Evolutionary conservation across 2,888 invertebrate species (phyloP).

Genomic region (Masnerella sp.): DNA sequence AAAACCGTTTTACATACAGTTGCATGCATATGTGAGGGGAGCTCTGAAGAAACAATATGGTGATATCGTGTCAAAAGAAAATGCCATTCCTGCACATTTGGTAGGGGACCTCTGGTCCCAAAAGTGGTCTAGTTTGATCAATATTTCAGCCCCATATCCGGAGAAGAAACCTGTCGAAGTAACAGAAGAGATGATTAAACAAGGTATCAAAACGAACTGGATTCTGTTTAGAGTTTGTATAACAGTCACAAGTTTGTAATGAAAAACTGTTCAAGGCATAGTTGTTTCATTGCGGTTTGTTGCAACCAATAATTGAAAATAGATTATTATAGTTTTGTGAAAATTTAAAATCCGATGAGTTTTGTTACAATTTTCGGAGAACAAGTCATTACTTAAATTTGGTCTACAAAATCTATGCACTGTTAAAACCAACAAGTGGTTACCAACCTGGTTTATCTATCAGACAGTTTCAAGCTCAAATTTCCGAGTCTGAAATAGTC

Average conservation of each 20-base stretch:
- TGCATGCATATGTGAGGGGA: conserved; percentile 80
- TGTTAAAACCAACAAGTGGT: too few relatives aligned
- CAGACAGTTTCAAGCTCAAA: too few relatives aligned
- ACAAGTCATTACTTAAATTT: too few relatives aligned
- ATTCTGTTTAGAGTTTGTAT: background rate
- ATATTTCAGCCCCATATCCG: conserved; percentile 86
- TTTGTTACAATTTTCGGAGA: too few relatives aligned
- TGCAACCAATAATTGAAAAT: too few relatives aligned
- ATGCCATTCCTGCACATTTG: conserved; percentile 76
- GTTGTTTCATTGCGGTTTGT: too few relatives aligned
- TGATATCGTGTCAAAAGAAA: conserved; percentile 71
- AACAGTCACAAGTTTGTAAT: too few relatives aligned
- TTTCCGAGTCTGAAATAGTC: too few relatives aligned
- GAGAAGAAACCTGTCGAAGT: conserved; percentile 85
- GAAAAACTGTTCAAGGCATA: conserved; percentile 3
- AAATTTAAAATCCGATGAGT: too few relatives aligned
- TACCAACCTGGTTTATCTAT: too few relatives aligned
- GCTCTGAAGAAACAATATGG: conserved; percentile 78
- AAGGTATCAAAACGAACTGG: conserved; percentile 76
- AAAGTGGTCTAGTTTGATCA: conserved; percentile 84
- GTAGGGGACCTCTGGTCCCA: conserved; percentile 92
- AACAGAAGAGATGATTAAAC: conserved; percentile 85
- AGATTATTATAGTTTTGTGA: too few relatives aligned
- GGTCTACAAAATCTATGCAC: too few relatives aligned
- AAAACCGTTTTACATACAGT: conserved; percentile 84